These are phyloP conservation scores for Ernsta delagoae DNA, from an alignment of 2,888 invertebrate genomes.

Conservation along the genomic window DNA sequence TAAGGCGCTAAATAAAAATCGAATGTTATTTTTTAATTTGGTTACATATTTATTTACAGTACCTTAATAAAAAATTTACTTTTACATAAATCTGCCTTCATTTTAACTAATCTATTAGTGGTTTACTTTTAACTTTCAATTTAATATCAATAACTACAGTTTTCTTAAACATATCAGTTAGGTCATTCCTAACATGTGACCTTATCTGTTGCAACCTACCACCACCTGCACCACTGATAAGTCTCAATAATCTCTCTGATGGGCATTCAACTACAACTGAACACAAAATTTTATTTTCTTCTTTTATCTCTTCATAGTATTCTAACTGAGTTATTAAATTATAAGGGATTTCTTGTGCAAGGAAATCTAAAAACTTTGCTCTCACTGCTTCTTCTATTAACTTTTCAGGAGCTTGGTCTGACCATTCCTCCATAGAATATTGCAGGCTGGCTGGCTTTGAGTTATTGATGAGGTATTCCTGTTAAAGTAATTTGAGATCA, in stretches of 20 bases:
- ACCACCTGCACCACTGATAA: constrained; percentile 89
- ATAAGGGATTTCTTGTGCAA: constrained; percentile 96
- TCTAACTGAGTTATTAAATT: constrained; percentile 87
- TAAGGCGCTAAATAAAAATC: too few species aligned
- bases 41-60: too few species aligned
- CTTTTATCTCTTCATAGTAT: constrained; percentile 85
- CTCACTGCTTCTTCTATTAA: constrained; percentile 91
- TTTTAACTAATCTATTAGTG: constrained; percentile 39
- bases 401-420: constrained; percentile 89
- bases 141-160: constrained; percentile 74
- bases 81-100: neutral
- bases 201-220: constrained; percentile 89
- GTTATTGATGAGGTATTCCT: constrained; percentile 88
- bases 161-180: constrained; percentile 87
- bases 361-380: constrained; percentile 92
- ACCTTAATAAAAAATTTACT: too few species aligned
- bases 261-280: constrained; percentile 88
- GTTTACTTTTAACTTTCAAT: constrained; percentile 57
- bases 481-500: constrained; percentile 35
- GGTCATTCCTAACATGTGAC: constrained; percentile 85
- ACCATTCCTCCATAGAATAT: constrained; percentile 87
- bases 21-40: too few species aligned
- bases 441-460: constrained; percentile 89
- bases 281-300: constrained; percentile 72
- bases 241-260: constrained; percentile 84